These are phyloP conservation scores for Stegana nigrithorax DNA, from an alignment of 2,888 invertebrate species.

Conservation along the genomic window DNA sequence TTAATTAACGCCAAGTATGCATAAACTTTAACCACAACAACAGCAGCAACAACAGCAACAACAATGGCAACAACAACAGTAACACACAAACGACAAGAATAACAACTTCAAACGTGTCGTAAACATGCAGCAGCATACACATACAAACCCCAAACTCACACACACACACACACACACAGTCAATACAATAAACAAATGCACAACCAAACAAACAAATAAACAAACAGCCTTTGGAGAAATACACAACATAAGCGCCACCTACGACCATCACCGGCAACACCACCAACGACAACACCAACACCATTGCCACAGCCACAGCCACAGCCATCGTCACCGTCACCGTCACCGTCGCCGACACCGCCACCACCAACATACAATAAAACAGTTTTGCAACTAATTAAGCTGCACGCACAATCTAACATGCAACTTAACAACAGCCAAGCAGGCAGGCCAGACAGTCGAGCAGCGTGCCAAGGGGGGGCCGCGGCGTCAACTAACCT, in stretches of 20 bases:
- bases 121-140: slow-evolving; percentile 37
- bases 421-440: slow-evolving; percentile 60
- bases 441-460: slow-evolving; percentile 31
- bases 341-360: background rate
- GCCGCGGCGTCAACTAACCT: too few relatives aligned
- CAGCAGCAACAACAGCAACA: slow-evolving; percentile 32
- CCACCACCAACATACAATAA: slow-evolving; percentile 22
- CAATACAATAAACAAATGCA: background rate
- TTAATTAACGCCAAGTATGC: slow-evolving; percentile 36
- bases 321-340: background rate
- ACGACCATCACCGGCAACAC: too few relatives aligned
- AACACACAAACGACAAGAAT: slow-evolving; percentile 26
- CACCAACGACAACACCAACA: too few relatives aligned
- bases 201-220: background rate
- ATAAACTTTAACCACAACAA: slow-evolving; percentile 18
- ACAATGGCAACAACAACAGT: slow-evolving; percentile 30
- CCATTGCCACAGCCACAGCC: background rate
- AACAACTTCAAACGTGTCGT: slow-evolving; percentile 32
- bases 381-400: slow-evolving; percentile 60
- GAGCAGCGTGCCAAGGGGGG: background rate
- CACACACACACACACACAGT: background rate
- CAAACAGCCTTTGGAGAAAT: background rate
- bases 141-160: too few relatives aligned
- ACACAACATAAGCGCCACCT: too few relatives aligned
- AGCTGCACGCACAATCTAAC: slow-evolving; percentile 60